Evolutionary conservation across 2,113 vertebrate genomes (phyloP), one percentile per base, ranked within the genome.

Genomic region (Nothocercus nigrocapillus): DNA sequence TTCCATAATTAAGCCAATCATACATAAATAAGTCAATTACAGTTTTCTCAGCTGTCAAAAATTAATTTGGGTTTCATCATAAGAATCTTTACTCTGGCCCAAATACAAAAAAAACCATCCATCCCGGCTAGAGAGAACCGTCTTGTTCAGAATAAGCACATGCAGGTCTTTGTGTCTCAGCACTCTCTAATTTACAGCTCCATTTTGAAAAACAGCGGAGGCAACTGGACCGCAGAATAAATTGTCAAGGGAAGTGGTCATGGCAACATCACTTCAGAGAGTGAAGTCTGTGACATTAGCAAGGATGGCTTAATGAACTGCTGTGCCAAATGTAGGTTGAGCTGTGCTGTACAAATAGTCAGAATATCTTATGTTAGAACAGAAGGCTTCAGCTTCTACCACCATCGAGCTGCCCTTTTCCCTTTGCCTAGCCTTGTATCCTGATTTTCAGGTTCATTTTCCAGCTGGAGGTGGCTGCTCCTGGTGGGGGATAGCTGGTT

Each of bases 191-290:
- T 70, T 87, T 87, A 85, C 70, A 54, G 63, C 54, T 87, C 62
- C 72, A 44, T 62, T 95, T 88, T 40, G 36, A 88, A 91, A 95
- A 94, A 45, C 40, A 91, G 67, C 54, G 63, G 61, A 94, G 94
- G 51, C 51, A 89, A 95, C 68, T 94, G 85, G 95, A 95, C 94
- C 42, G 2, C 89, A 82, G 93, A 91, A 85, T 95, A 97, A 96
- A 95, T 93, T 95, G 93, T 69, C 94, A 94, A 94, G 96, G 94
- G 96, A 96, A 96, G 94, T 95, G 96, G 93, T 95, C 95, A 96
- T 96, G 95, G 95, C 94, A 97, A 93, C 94, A 83, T 85, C 88
- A 67, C 89, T 95, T 94, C 88, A 80, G 89, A 97, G 82, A 88
- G 17, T 81, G 84, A 94, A 95, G 49, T 62, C 87, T 87, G 86